Base-by-base conservation (phyloP, 1,140 invertebrate species). In the Anastrepha ludens region DNA sequence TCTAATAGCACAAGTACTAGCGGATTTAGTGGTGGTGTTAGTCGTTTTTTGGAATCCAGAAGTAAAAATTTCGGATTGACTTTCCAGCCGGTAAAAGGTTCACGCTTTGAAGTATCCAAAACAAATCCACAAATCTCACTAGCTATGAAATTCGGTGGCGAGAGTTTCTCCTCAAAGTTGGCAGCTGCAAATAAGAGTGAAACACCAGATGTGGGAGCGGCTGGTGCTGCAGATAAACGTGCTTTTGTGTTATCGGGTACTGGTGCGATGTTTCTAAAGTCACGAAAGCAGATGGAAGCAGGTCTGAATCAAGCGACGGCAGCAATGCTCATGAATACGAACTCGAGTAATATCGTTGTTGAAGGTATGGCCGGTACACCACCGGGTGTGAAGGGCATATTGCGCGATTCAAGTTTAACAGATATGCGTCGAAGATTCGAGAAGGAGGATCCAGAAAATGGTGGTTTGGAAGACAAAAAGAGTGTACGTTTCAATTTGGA, bases 191-290 rank as follows among this genome's bases (percentile, higher is more conserved):
- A 88, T 29, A 86, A 87, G 55, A 39, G 9, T 0, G 67, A 87
- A 41, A 64, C 39, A 7, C 58, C 39, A 11, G 58, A 74, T 2
- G 29, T 9, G 3, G 67, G 44, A n/a, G 74, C 39, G 0, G 39
- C 60, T 20, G 44, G 65, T n/a, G 29, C 8, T 65, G 67, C 17
- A 87, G 85, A 88, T 86, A 90, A 90, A 17, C 86, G 89, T 39
- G 90, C 89, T 3, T 91, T 91, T 13, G 90, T 89, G 7, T 44
- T 92, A 0, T 89, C 91, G 6, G 90, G 90, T 15, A 91, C 89
- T 88, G 96, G 96, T 5, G 94, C 94, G 13, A 96, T 96, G 94
- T 97, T 96, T 89, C 93, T 97, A 17, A 96, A 96, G 90, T 95
- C 95, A 55, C 89, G 90, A 0, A 87, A 90, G 0, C 90, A 90